A percentile compares a stretch with the other conserved stretches of the same genome.
These are phyloP conservation scores for Glyphotaelius pellucidus DNA, from an alignment of 2,888 invertebrate genomes.

Conservation along the genomic window DNA sequence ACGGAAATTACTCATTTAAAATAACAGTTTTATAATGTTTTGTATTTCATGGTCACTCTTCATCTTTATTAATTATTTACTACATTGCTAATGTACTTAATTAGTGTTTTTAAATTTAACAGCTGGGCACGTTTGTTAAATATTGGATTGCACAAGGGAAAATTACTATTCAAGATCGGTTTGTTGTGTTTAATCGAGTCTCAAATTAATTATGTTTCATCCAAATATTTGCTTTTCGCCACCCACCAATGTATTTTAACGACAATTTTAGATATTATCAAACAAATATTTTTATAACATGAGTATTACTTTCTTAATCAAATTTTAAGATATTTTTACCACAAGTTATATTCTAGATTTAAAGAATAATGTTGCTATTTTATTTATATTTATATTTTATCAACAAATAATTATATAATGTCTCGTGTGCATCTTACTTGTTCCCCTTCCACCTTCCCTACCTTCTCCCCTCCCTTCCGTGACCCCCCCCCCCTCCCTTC, in stretches of 20 bases:
- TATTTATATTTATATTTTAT: too few relatives aligned
- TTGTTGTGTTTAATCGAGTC: background rate
- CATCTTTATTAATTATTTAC: background rate
- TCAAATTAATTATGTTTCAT: too few relatives aligned
- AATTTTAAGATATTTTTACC: background rate
- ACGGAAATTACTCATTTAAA: background rate
- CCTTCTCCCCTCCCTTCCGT: too few relatives aligned
- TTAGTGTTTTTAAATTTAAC: background rate
- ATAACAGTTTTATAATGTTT: background rate
- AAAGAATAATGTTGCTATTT: too few relatives aligned
- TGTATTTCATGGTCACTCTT: background rate
- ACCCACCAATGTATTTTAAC: background rate
- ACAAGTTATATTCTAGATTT: too few relatives aligned
- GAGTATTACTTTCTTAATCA: background rate
- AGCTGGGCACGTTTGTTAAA: background rate
- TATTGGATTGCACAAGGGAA: background rate
- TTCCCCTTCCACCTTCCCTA: too few relatives aligned
- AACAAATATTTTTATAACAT: background rate
- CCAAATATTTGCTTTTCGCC: background rate
- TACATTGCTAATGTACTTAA: background rate
- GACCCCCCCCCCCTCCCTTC: too few relatives aligned
- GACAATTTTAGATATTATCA: background rate
- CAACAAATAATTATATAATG: too few relatives aligned
- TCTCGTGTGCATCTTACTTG: too few relatives aligned
- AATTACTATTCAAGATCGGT: background rate